phyloP scores from a whole-genome alignment of 2,797 vertebrate species.

The Scomberomorus guttatus region DNA sequence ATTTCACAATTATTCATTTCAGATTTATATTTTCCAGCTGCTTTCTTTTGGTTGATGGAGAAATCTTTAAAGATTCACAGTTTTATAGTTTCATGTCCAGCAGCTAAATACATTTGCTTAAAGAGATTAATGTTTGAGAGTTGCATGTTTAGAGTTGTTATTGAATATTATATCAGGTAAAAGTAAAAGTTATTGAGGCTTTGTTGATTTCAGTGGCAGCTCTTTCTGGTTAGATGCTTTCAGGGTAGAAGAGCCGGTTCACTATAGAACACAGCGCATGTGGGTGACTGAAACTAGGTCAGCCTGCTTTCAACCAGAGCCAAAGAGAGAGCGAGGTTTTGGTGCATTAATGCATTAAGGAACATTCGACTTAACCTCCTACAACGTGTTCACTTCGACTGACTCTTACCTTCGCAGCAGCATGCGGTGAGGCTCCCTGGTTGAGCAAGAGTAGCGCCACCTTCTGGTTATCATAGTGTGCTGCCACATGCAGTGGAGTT shows the following conservation, averaged over 20 bases:
- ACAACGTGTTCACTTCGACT: not conserved
- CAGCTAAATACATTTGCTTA: not conserved
- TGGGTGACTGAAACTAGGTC: conserved; percentile 74
- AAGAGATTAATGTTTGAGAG: no score
- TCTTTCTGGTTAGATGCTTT: conserved; percentile 17
- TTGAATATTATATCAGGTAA: conserved; percentile 36
- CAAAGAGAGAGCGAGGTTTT: conserved; percentile 21
- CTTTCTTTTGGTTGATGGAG: no score
- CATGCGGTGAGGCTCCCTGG: conserved; percentile 97
- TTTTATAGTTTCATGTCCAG: not conserved
- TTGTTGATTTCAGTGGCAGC: conserved; percentile 38
- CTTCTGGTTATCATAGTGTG: conserved; percentile 99
- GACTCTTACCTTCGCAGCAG: conserved; percentile 94
- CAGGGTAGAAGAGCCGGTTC: conserved; percentile 21
- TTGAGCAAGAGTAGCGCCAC: conserved; percentile 98
- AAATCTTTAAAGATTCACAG: not conserved
- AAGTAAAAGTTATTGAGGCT: not conserved
- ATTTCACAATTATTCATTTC: no score
- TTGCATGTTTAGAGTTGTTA: no score
- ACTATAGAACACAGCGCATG: conserved; percentile 35
- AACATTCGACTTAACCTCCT: conserved; percentile 20
- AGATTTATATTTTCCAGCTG: no score
- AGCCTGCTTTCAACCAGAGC: conserved; percentile 56
- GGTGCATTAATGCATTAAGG: conserved; percentile 32
- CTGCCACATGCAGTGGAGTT: conserved; percentile 99